A percentile compares a stretch with the other conserved stretches of the same genome.
These are phyloP conservation scores for Papilio gigon DNA, from an alignment of 2,888 invertebrate species.

Conservation along the genomic window DNA sequence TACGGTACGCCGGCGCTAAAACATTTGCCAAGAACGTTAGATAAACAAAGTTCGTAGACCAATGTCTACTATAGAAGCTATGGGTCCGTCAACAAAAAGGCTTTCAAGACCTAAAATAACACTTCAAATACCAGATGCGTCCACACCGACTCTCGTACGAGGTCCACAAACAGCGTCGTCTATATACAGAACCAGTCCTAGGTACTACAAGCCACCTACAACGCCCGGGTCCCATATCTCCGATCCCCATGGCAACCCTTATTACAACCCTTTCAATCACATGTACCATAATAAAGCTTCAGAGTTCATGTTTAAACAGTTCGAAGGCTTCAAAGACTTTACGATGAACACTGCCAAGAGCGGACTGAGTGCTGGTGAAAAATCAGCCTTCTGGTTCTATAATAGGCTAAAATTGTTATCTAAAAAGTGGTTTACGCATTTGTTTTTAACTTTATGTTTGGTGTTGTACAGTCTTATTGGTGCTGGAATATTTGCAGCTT, in stretches of 20 bases:
- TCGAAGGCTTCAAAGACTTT: constrained; percentile 89
- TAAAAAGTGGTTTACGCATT: constrained; percentile 93
- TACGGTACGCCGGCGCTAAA: constrained; percentile 51
- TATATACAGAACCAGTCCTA: constrained; percentile 53
- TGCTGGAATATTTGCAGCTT: constrained; percentile 88
- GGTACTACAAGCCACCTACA: constrained; percentile 58
- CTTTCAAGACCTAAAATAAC: constrained; percentile 75
- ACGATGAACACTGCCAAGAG: constrained; percentile 88
- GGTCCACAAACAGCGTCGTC: constrained; percentile 57
- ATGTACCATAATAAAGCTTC: constrained; percentile 87
- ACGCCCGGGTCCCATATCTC: constrained; percentile 69
- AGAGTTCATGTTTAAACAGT: constrained; percentile 90
- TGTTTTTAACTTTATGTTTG: constrained; percentile 90
- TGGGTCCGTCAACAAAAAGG: constrained; percentile 63
- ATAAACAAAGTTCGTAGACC: not conserved
- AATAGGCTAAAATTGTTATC: constrained; percentile 89
- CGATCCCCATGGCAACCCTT: constrained; percentile 66
- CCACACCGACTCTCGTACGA: constrained; percentile 55
- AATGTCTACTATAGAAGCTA: constrained; percentile 60
- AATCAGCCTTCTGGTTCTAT: constrained; percentile 90
- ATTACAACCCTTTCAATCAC: constrained; percentile 70
- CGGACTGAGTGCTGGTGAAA: constrained; percentile 92
- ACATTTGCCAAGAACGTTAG: constrained; percentile 35
- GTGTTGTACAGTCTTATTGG: constrained; percentile 91
- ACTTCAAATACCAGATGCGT: constrained; percentile 71